These are phyloP conservation scores for Zaprionus ghesquierei DNA, from an alignment of 1,140 invertebrate genomes.

Conservation along the genomic window DNA sequence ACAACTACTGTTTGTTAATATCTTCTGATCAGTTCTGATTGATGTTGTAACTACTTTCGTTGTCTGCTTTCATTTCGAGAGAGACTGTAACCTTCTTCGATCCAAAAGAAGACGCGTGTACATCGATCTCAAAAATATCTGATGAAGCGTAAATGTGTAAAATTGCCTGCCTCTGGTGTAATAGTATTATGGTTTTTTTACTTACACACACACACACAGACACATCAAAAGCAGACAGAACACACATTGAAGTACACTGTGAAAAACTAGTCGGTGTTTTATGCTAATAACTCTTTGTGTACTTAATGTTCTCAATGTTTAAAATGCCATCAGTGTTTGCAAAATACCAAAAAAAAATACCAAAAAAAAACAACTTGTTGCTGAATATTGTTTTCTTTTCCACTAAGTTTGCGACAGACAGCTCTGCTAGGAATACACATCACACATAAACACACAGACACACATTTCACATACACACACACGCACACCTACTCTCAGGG, in stretches of 20 bases:
- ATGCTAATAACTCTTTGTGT: slow-evolving; percentile 73
- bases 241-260: slow-evolving; percentile 49
- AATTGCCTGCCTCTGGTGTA: slow-evolving; percentile 66
- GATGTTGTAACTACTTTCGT: slow-evolving; percentile 68
- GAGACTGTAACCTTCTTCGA: slow-evolving; percentile 30
- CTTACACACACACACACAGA: slow-evolving; percentile 8
- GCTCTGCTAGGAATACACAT: slow-evolving; percentile 38
- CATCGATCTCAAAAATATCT: slow-evolving; percentile 50
- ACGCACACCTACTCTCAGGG: slow-evolving; percentile 16
- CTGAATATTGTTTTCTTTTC: slow-evolving; percentile 60
- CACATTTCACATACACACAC: slow-evolving; percentile 28
- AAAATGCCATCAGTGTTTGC: slow-evolving; percentile 79
- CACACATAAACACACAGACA: slow-evolving; percentile 22
- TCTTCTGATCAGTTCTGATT: slow-evolving; percentile 67
- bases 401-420: slow-evolving; percentile 52
- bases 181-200: slow-evolving; percentile 30
- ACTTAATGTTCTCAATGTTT: slow-evolving; percentile 77
- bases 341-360: slow-evolving; percentile 54
- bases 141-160: slow-evolving; percentile 47
- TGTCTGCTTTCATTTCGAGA: slow-evolving; percentile 44
- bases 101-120: slow-evolving; percentile 43
- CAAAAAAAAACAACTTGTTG: slow-evolving; percentile 47
- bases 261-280: slow-evolving; percentile 74
- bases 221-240: slow-evolving; percentile 14
- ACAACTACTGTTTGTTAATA: slow-evolving; percentile 44